Percentiles rank a stretch among this genome's conserved stretches.
Evolutionary conservation across 2,113 vertebrate genomes (phyloP).

Genomic region (Ictalurus punctatus): DNA sequence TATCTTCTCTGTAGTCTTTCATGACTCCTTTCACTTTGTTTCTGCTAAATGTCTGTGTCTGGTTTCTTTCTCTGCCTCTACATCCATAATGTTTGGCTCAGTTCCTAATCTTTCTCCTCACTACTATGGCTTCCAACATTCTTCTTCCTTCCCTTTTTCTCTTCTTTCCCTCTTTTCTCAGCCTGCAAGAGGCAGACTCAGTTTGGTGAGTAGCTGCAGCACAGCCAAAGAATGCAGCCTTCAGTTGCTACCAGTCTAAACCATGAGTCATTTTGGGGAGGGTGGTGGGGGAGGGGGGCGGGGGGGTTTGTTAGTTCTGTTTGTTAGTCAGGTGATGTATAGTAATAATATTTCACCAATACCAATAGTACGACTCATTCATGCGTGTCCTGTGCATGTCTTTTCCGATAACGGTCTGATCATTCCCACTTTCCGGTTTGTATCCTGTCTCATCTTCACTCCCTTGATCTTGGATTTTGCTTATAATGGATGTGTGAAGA

Average conservation of each 20-base stretch:
- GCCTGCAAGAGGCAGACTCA: constrained; percentile 78
- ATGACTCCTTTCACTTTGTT: neutral
- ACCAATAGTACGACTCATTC: neutral
- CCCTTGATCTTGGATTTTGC: neutral
- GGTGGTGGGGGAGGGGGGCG: neutral
- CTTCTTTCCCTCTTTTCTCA: constrained; percentile 80
- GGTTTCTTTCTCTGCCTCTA: constrained; percentile 22
- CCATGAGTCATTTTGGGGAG: constrained; percentile 35
- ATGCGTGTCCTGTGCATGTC: neutral
- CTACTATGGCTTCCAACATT: constrained; percentile 14
- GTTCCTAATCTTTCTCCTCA: constrained; percentile 16
- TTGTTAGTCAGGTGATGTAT: neutral
- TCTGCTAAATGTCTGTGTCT: neutral
- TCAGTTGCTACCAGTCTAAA: constrained; percentile 50
- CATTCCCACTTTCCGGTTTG: neutral
- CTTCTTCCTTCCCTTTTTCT: constrained; percentile 11
- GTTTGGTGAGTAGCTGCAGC: constrained; percentile 81
- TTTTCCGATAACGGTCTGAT: neutral
- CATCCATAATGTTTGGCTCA: neutral
- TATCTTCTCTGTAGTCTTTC: neutral
- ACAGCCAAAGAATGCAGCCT: constrained; percentile 55
- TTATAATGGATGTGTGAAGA: neutral
- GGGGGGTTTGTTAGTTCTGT: neutral
- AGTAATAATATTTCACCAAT: neutral
- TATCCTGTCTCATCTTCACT: neutral